Conservation (phyloP, 2,888 invertebrate species). For the Eutolmus rufibarbis region DNA sequence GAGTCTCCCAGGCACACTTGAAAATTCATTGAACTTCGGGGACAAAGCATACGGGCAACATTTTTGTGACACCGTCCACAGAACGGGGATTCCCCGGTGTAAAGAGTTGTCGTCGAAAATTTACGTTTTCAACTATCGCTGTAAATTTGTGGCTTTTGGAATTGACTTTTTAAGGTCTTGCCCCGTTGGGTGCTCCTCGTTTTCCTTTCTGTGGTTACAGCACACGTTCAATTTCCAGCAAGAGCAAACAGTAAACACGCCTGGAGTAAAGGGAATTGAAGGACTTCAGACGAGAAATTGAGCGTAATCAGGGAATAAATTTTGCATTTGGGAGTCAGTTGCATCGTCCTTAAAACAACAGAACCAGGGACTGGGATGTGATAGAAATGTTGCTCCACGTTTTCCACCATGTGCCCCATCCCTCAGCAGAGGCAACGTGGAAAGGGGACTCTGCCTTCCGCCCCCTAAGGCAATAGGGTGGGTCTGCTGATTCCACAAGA, state of each 20-base stretch:
- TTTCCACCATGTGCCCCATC: neutral
- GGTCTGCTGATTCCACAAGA: neutral
- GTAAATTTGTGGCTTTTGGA: neutral
- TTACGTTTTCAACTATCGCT: neutral
- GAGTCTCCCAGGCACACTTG: neutral
- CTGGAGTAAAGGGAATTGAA: neutral
- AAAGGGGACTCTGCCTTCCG: neutral
- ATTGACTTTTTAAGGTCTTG: neutral
- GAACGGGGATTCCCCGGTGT: neutral
- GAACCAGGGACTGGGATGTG: neutral
- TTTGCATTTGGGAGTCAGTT: neutral
- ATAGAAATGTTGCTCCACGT: neutral
- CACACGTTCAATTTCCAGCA: neutral
- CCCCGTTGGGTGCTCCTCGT: neutral
- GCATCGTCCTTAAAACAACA: neutral
- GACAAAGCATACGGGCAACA: neutral
- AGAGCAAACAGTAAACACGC: neutral
- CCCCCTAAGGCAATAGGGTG: neutral
- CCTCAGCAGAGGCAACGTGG: neutral
- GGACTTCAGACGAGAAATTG: neutral
- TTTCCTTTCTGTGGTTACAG: too few relatives aligned
- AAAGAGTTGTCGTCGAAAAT: neutral
- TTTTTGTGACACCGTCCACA: neutral
- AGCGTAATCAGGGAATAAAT: neutral
- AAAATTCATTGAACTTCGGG: conserved; percentile 8